phyloP scores from a whole-genome alignment of 2,888 invertebrate species.

The Cryptus viduatorius region DNA sequence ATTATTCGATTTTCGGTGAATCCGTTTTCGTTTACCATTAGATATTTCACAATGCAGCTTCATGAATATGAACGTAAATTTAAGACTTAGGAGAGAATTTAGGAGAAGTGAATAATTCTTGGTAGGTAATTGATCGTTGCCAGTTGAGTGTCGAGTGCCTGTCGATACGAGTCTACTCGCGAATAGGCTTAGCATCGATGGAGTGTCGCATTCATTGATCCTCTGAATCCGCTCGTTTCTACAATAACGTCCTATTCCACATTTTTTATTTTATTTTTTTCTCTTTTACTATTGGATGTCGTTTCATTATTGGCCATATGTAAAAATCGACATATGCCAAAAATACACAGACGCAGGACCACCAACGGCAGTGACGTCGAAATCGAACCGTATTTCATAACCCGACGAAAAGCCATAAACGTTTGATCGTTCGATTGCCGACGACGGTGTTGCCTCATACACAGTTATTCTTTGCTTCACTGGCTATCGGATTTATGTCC shows the following conservation, averaged over 20 bases:
- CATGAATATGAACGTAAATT: background rate
- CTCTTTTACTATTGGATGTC: background rate
- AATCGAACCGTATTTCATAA: conserved; percentile 27
- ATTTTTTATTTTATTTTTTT: background rate
- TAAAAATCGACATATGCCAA: conserved; percentile 26
- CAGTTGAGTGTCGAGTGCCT: too few relatives aligned
- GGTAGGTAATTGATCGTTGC: too few relatives aligned
- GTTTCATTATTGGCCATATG: conserved; percentile 16
- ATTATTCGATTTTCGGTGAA: conserved; percentile 6
- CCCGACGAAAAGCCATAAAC: conserved; percentile 46
- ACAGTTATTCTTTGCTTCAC: conserved; percentile 6
- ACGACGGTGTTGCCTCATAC: background rate
- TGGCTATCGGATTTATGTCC: conserved; percentile 75
- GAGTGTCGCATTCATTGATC: too few relatives aligned
- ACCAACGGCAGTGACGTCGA: conserved; percentile 23
- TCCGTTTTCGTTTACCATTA: background rate
- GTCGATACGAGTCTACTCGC: too few relatives aligned
- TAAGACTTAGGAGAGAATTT: too few relatives aligned
- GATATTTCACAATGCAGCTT: background rate
- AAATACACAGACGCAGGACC: background rate
- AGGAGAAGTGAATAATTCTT: too few relatives aligned
- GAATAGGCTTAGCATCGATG: too few relatives aligned
- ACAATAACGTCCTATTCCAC: background rate
- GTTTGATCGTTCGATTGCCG: conserved; percentile 44
- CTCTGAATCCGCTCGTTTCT: too few relatives aligned